Evolutionary conservation across 2,113 vertebrate species (phyloP).

Genomic region (Chamaetylas fuelleborni): DNA sequence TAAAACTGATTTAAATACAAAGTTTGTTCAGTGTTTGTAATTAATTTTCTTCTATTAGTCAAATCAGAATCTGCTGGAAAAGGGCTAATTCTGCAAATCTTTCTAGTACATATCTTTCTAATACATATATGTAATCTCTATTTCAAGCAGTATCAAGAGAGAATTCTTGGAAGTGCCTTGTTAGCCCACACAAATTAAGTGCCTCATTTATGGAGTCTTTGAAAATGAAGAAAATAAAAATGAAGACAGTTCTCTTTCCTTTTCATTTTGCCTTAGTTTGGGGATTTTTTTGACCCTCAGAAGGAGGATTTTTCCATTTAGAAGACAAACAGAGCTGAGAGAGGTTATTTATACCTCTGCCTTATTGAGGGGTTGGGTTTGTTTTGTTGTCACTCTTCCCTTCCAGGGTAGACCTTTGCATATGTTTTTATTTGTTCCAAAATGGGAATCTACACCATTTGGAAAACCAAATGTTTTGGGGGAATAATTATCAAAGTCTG

Average conservation of each 20-base stretch:
- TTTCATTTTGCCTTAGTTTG: not conserved
- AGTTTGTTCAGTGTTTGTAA: not conserved
- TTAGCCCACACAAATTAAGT: not conserved
- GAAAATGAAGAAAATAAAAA: not conserved
- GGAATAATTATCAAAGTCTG: not conserved
- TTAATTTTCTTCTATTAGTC: not conserved
- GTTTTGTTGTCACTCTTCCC: not conserved
- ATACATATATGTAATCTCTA: not conserved
- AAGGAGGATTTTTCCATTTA: not conserved
- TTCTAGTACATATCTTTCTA: no score
- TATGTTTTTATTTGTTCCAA: not conserved
- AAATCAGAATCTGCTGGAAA: not conserved
- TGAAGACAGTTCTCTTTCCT: not conserved
- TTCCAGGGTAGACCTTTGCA: not conserved
- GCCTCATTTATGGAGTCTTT: not conserved
- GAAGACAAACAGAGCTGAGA: not conserved
- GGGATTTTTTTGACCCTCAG: not conserved
- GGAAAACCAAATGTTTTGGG: not conserved
- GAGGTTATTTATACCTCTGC: not conserved
- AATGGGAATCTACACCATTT: not conserved
- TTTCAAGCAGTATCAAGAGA: not conserved
- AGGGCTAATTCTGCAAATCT: not conserved
- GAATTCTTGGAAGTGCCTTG: not conserved
- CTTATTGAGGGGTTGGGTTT: not conserved
- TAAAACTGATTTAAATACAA: not conserved